Conservation (phyloP, 2,888 invertebrate species). For the Priocnemis perturbator region DNA sequence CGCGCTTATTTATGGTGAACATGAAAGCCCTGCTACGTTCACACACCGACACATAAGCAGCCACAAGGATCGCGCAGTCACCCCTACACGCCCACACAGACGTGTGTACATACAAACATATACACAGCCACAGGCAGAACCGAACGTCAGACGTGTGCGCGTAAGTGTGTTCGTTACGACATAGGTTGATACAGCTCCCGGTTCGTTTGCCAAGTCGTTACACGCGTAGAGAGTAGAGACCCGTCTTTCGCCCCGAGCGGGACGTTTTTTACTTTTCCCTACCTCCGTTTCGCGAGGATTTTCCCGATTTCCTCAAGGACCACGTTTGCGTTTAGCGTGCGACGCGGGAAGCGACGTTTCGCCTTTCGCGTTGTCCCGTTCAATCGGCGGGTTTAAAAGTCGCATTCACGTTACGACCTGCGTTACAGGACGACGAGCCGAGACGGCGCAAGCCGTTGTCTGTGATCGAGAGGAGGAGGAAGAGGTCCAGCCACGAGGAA, state of each 20-base stretch:
- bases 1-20: constrained; percentile 34
- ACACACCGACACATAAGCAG: too few species aligned
- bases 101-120: not conserved
- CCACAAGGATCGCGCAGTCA: not conserved
- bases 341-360: not conserved
- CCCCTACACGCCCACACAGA: not conserved
- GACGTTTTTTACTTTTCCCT: not conserved
- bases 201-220: constrained; percentile 49
- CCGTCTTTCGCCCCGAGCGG: not conserved
- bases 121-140: constrained; percentile 3
- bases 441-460: constrained; percentile 55
- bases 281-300: not conserved
- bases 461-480: constrained; percentile 48
- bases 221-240: constrained; percentile 5
- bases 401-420: too few species aligned
- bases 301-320: not conserved
- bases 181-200: constrained; percentile 45
- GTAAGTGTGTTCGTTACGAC: constrained; percentile 30
- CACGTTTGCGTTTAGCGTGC: not conserved
- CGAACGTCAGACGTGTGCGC: too few species aligned
- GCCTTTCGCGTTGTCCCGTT: not conserved
- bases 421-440: constrained; percentile 60
- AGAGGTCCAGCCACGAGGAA: constrained; percentile 65
- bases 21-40: constrained; percentile 26
- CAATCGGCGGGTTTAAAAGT: not conserved